A percentile compares a stretch with the other conserved stretches of the same genome.
These are phyloP conservation scores for Tenualosa thibaudeaui DNA, from an alignment of 2,797 vertebrate species.

Conservation along the genomic window DNA sequence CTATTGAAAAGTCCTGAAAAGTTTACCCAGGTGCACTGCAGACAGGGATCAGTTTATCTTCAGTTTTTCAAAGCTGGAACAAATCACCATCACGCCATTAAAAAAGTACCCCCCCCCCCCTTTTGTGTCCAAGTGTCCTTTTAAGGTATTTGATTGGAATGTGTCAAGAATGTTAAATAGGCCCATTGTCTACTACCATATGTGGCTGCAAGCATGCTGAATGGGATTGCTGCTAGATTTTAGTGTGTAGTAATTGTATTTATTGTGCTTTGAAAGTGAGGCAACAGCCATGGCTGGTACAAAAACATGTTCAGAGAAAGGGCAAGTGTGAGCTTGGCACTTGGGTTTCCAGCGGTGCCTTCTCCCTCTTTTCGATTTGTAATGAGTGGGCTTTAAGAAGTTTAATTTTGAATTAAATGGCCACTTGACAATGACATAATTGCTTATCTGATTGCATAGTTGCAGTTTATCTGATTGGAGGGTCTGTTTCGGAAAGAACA, in stretches of 20 bases:
- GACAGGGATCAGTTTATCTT: conserved; percentile 32
- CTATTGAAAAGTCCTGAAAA: conserved; percentile 2
- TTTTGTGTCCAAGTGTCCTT: conserved; percentile 21
- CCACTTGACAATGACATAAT: conserved; percentile 19
- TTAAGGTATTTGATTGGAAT: conserved; percentile 35
- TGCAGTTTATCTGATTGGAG: conserved; percentile 20
- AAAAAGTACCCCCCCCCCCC: conserved; percentile 21
- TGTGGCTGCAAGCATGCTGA: background rate
- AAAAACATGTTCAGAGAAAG: background rate
- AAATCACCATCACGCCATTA: conserved; percentile 35
- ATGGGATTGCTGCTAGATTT: conserved; percentile 2
- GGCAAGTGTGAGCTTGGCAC: background rate
- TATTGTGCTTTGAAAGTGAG: conserved; percentile 15
- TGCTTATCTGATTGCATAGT: conserved; percentile 26
- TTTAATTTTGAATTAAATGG: conserved; percentile 26
- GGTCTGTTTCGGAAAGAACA: conserved; percentile 19
- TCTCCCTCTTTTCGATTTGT: conserved; percentile 5
- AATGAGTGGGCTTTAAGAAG: conserved; percentile 12
- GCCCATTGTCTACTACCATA: conserved; percentile 30
- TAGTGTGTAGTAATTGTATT: conserved; percentile 34
- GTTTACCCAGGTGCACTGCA: conserved; percentile 30
- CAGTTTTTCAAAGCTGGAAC: conserved; percentile 39
- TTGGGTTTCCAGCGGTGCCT: conserved; percentile 5
- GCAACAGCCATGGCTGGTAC: background rate
- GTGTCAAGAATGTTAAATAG: conserved; percentile 31